Conservation (phyloP, 2,797 vertebrate species). For the Pelodytes ibericus region DNA sequence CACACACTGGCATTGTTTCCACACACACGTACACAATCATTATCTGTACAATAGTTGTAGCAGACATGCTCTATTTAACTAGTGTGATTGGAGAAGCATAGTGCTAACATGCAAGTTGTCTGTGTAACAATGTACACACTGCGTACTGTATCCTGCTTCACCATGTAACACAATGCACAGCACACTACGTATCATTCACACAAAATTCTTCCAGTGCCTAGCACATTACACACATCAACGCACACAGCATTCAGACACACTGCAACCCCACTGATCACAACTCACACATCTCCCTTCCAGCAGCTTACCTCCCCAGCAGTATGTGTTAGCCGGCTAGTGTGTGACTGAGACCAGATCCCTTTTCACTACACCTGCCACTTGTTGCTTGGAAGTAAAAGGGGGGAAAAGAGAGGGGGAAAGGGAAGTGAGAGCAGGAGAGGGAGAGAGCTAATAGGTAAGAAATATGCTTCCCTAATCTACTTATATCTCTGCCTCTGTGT, state of each 20-base stretch:
- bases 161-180: neutral
- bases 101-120: neutral
- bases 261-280: slow-evolving; percentile 5
- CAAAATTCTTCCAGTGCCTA: neutral
- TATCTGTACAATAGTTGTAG: neutral
- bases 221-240: neutral
- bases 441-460: slow-evolving; percentile 16
- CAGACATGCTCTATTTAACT: neutral
- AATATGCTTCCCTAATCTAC: slow-evolving; percentile 14
- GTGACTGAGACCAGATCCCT: slow-evolving; percentile 11
- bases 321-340: slow-evolving; percentile 20
- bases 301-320: slow-evolving; percentile 45
- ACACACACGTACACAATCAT: neutral
- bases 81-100: neutral
- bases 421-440: neutral
- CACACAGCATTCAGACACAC: neutral
- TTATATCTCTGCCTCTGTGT: slow-evolving; percentile 18
- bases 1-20: neutral
- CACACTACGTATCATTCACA: neutral
- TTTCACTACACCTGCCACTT: slow-evolving; percentile 23
- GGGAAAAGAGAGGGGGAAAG: neutral
- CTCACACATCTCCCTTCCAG: slow-evolving; percentile 12
- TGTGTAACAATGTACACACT: neutral
- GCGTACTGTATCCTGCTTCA: neutral
- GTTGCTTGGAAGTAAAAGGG: slow-evolving; percentile 34